Percentiles rank a stretch among this genome's conserved stretches.
These are phyloP conservation scores for Elysia crispata DNA, from an alignment of 2,888 invertebrate genomes.

Conservation along the genomic window DNA sequence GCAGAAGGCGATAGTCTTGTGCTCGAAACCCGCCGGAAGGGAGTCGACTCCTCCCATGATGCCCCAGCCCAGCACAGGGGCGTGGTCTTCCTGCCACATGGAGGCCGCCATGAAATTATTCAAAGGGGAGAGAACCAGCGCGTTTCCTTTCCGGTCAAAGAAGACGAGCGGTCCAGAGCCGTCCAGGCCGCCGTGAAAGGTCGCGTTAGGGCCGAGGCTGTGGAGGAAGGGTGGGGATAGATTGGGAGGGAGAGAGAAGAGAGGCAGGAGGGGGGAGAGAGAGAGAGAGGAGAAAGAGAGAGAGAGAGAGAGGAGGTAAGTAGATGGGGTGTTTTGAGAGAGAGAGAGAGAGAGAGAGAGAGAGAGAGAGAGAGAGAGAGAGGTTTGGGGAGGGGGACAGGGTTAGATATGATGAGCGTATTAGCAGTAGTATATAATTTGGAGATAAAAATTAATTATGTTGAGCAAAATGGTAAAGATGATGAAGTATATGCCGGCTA, in stretches of 20 bases:
- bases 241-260: not conserved
- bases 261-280: not conserved
- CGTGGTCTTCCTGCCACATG: slow-evolving; percentile 36
- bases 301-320: not conserved
- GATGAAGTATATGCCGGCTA: no score
- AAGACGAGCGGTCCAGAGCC: slow-evolving; percentile 61
- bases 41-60: slow-evolving; percentile 65
- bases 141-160: slow-evolving; percentile 59
- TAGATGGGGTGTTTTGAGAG: not conserved
- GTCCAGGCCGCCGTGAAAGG: slow-evolving; percentile 56
- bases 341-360: no score
- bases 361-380: no score
- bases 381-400: no score
- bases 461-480: no score
- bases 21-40: slow-evolving; percentile 54
- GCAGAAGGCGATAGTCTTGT: slow-evolving; percentile 62
- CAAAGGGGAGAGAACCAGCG: slow-evolving; percentile 60
- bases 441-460: no score
- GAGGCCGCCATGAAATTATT: slow-evolving; percentile 55
- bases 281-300: no score
- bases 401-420: not conserved
- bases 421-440: no score
- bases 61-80: slow-evolving; percentile 57
- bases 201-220: slow-evolving; percentile 26
- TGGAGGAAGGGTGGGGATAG: not conserved